Conservation (phyloP, 1,140 invertebrate species). For the Trinorchestia longiramus region DNA sequence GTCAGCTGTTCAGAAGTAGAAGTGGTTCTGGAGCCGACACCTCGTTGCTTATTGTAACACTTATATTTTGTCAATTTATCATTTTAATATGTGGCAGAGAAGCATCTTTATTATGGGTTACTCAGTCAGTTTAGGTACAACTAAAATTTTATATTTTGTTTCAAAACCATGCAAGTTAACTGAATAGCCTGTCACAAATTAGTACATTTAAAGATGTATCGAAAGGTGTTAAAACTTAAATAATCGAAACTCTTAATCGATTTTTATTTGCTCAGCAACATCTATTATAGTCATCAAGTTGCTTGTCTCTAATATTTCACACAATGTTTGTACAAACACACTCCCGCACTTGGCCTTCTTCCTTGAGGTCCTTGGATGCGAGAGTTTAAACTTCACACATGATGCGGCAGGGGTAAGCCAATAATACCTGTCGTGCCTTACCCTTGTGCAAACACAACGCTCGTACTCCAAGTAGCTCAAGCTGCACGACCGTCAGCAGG, state of each 20-base stretch:
- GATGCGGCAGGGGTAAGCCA: background rate
- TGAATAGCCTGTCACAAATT: background rate
- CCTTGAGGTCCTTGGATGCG: background rate
- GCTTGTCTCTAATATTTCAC: too few species aligned
- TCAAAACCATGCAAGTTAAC: background rate
- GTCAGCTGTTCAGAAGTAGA: background rate
- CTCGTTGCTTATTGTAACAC: background rate
- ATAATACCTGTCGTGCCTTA: background rate
- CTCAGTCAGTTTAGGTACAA: background rate
- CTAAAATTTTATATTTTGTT: background rate
- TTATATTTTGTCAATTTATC: background rate
- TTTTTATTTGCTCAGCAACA: background rate
- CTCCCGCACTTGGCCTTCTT: too few species aligned
- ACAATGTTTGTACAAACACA: too few species aligned
- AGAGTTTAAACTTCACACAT: background rate
- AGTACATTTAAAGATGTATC: background rate
- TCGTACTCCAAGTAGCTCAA: too few species aligned
- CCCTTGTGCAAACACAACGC: too few species aligned
- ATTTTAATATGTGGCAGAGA: background rate
- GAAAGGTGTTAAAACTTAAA: background rate
- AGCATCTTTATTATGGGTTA: background rate
- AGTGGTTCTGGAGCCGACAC: background rate
- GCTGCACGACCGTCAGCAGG: too few species aligned
- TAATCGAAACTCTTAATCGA: background rate
- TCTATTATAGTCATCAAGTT: background rate